These are phyloP conservation scores for Campodea augens DNA, from an alignment of 1,140 invertebrate species.

Conservation along the genomic window DNA sequence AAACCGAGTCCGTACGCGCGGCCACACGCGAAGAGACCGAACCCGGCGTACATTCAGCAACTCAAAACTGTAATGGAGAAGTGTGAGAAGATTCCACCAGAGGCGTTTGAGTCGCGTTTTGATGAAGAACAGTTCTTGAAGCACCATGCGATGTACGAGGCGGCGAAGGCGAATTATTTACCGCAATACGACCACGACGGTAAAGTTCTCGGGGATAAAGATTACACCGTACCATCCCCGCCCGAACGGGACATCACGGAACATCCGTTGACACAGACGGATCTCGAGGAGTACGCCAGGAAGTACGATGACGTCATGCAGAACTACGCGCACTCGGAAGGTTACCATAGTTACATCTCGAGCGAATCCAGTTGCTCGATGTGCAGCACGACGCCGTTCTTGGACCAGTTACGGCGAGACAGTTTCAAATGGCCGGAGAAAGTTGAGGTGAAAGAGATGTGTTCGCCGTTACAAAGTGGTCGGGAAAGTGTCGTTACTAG, in stretches of 20 bases:
- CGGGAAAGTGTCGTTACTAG: constrained; percentile 38
- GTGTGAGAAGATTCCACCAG: constrained; percentile 45
- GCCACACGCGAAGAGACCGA: constrained; percentile 42
- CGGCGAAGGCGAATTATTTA: constrained; percentile 17
- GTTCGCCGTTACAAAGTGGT: constrained; percentile 22
- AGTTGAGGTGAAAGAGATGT: constrained; percentile 22
- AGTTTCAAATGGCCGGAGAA: no score
- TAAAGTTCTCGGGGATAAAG: constrained; percentile 38
- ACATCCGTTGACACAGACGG: constrained; percentile 35
- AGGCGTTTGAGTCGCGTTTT: constrained; percentile 22
- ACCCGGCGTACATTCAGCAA: constrained; percentile 42
- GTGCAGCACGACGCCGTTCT: constrained; percentile 42
- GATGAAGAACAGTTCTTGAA: constrained; percentile 29
- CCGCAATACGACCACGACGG: constrained; percentile 44
- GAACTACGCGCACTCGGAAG: constrained; percentile 58
- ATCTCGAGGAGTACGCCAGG: constrained; percentile 47
- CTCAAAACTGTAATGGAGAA: constrained; percentile 53
- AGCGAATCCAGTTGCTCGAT: constrained; percentile 50
- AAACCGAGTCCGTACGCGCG: constrained; percentile 40
- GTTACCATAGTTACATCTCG: constrained; percentile 61
- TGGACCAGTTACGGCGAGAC: constrained; percentile 40
- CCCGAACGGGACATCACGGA: constrained; percentile 42
- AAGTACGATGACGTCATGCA: constrained; percentile 34
- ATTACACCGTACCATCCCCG: constrained; percentile 51
- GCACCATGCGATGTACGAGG: constrained; percentile 20